A percentile compares a stretch with the other conserved stretches of the same genome.
Conservation (phyloP, 2,797 vertebrate species). For the Carcharodon carcharias region DNA sequence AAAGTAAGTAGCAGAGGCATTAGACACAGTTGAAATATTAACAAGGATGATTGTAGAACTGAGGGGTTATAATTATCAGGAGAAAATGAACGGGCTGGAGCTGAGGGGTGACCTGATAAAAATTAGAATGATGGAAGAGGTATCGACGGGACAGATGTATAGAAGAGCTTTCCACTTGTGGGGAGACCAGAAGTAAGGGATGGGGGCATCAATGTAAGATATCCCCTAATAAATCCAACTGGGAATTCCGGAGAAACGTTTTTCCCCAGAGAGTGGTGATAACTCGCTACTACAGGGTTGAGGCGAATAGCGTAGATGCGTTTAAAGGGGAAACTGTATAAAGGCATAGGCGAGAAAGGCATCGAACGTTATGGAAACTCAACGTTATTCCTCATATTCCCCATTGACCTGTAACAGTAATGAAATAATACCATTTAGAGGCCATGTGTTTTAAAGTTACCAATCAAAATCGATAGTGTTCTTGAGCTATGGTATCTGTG, state of each 20-base stretch:
- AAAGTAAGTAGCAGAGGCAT: too few relatives aligned
- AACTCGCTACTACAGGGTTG: not conserved
- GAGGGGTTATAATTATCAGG: too few relatives aligned
- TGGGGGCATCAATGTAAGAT: not conserved
- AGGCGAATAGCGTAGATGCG: not conserved
- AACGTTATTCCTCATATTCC: too few relatives aligned
- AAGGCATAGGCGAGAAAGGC: not conserved
- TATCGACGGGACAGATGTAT: not conserved
- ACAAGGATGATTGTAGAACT: not conserved
- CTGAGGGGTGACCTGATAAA: too few relatives aligned
- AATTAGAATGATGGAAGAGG: not conserved
- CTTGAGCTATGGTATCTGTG: not conserved
- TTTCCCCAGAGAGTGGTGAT: not conserved
- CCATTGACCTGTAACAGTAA: not conserved
- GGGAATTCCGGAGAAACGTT: not conserved
- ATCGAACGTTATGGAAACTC: too few relatives aligned
- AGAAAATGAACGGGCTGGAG: not conserved
- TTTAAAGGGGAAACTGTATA: not conserved
- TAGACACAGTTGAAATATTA: too few relatives aligned
- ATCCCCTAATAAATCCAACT: not conserved
- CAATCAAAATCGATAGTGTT: not conserved
- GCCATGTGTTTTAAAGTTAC: not conserved
- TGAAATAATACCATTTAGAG: not conserved
- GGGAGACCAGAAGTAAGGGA: too few relatives aligned
- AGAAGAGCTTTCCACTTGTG: too few relatives aligned